phyloP scores from a whole-genome alignment of 2,888 invertebrate species.

The Yponomeuta evonymella region DNA sequence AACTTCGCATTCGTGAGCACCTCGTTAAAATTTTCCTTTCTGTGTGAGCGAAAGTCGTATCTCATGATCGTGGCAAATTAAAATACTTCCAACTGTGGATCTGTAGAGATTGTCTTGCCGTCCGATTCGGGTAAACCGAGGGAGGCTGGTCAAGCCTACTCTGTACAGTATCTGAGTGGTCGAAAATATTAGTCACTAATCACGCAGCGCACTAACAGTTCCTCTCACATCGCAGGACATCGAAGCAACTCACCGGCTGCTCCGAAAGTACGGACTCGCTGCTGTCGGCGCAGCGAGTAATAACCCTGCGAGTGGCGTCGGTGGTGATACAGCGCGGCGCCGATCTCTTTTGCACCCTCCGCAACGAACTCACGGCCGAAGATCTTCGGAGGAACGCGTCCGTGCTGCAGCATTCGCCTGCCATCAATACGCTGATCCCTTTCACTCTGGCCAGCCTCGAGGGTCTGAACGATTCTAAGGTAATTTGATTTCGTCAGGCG shows the following conservation, averaged over 20 bases:
- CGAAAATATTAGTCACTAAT: too few species aligned
- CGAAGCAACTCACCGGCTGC: conserved; percentile 34
- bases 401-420: conserved; percentile 63
- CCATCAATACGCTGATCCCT: conserved; percentile 87
- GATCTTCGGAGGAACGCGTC: conserved; percentile 51
- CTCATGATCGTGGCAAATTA: too few species aligned
- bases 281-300: conserved; percentile 43
- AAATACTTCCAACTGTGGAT: too few species aligned
- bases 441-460: conserved; percentile 90
- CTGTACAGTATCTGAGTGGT: too few species aligned
- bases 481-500: conserved; percentile 34
- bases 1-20: too few species aligned
- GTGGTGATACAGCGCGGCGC: conserved; percentile 86
- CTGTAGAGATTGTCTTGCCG: too few species aligned
- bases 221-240: conserved; percentile 28
- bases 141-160: too few species aligned
- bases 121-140: too few species aligned
- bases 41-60: too few species aligned
- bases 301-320: conserved; percentile 84
- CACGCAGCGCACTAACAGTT: too few species aligned
- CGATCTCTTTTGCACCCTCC: conserved; percentile 84
- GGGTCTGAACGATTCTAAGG: conserved; percentile 87
- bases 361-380: conserved; percentile 79
- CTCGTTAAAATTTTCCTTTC: too few species aligned
- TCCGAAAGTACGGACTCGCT: conserved; percentile 45